Conservation (phyloP, 2,888 invertebrate species). For the Caenorhabditis sp. region DNA sequence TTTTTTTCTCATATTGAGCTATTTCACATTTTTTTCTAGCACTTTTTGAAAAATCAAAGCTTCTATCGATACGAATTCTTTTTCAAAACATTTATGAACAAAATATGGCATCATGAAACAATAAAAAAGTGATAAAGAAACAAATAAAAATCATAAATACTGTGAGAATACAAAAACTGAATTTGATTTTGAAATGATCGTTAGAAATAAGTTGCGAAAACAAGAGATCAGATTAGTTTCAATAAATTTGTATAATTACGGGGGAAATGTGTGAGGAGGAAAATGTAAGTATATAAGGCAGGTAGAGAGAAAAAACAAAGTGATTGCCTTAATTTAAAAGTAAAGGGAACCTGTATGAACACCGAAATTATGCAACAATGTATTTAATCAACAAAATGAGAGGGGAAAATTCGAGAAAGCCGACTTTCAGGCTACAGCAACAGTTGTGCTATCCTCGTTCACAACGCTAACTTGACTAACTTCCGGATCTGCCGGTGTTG, state of each 20-base stretch:
- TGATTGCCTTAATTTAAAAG: neutral
- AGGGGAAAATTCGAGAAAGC: too few relatives aligned
- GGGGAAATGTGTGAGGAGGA: neutral
- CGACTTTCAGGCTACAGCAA: conserved; percentile 44
- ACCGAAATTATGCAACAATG: conserved; percentile 4
- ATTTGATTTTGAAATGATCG: neutral
- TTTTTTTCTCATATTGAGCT: too few relatives aligned
- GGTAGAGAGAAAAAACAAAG: neutral
- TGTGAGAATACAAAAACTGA: neutral
- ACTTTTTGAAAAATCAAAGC: too few relatives aligned
- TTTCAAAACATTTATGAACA: neutral
- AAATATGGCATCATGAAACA: conserved; percentile 1
- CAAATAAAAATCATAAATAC: neutral
- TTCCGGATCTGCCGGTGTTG: conserved; percentile 9
- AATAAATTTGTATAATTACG: neutral
- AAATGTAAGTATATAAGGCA: neutral
- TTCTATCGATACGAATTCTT: neutral
- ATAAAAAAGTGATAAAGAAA: neutral
- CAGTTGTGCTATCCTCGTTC: conserved; percentile 39
- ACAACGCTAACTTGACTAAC: conserved; percentile 8
- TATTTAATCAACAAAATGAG: neutral
- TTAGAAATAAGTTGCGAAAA: neutral
- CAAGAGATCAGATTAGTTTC: neutral
- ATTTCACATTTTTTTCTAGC: too few relatives aligned
- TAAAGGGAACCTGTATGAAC: neutral